phyloP scores from a whole-genome alignment of 2,113 vertebrate species.

The Pungitius pungitius region DNA sequence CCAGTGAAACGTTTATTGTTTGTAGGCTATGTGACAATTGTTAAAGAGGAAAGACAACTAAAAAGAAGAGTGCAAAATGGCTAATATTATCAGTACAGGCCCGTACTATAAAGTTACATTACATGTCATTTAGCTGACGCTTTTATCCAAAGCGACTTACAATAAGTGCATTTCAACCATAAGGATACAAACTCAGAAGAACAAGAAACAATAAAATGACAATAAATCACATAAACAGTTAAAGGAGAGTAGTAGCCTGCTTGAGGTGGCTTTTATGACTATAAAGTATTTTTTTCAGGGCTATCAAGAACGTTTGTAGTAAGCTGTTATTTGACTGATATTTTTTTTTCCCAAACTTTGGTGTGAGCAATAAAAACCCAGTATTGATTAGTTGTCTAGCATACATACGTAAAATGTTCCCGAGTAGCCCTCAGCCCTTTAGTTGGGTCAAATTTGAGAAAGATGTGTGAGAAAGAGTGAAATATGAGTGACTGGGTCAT shows the following conservation, averaged over 20 bases:
- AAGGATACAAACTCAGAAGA: too few relatives aligned
- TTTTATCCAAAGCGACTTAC: too few relatives aligned
- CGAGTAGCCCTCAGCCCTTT: background rate
- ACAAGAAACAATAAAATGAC: too few relatives aligned
- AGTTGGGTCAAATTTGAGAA: constrained; percentile 1
- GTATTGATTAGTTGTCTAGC: background rate
- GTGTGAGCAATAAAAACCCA: background rate
- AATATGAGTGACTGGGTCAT: constrained; percentile 67
- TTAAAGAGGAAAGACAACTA: background rate
- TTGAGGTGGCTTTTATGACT: background rate
- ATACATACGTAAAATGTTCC: background rate
- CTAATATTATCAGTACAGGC: background rate
- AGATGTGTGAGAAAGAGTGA: constrained; percentile 25
- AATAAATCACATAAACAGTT: background rate
- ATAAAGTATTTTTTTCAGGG: constrained; percentile 11
- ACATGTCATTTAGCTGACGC: too few relatives aligned
- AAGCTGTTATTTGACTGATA: background rate
- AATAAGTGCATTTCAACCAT: too few relatives aligned
- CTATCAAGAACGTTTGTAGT: background rate
- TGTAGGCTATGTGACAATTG: background rate
- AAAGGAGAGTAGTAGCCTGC: background rate
- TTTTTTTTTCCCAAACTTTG: background rate
- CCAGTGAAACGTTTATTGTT: background rate
- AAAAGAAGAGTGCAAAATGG: background rate
- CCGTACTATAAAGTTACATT: too few relatives aligned